A percentile compares a stretch with the other conserved stretches of the same genome.
These are phyloP conservation scores for Drosophila insularis DNA, from an alignment of 1,140 invertebrate species.

Conservation along the genomic window DNA sequence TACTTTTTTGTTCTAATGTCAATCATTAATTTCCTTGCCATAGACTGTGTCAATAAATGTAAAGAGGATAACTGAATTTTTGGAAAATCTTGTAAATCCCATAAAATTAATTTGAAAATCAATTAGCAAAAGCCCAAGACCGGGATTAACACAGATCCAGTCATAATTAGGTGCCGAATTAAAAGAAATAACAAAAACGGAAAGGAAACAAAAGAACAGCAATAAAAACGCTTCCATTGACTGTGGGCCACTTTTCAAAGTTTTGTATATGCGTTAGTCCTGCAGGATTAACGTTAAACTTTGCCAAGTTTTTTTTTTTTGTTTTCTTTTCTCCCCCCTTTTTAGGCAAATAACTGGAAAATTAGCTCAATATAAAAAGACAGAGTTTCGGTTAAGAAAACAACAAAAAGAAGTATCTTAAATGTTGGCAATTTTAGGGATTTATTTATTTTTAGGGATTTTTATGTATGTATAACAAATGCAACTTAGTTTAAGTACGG, in stretches of 20 bases:
- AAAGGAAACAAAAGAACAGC: conserved; percentile 29
- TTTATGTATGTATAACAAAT: conserved; percentile 25
- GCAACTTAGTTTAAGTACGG: conserved; percentile 50
- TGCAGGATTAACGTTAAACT: conserved; percentile 53
- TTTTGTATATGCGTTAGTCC: conserved; percentile 43
- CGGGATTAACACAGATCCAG: conserved; percentile 65
- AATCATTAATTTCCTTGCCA: conserved; percentile 35
- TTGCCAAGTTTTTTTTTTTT: conserved; percentile 35
- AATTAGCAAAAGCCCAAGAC: conserved; percentile 57
- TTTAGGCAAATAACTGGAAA: conserved; percentile 44
- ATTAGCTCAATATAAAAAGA: conserved; percentile 36
- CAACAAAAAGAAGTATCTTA: not conserved
- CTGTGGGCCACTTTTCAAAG: conserved; percentile 31
- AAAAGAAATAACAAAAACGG: conserved; percentile 37
- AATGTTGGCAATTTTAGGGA: conserved; percentile 24
- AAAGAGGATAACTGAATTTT: conserved; percentile 8
- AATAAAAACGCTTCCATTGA: conserved; percentile 41
- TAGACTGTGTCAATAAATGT: conserved; percentile 16
- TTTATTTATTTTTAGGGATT: conserved; percentile 30
- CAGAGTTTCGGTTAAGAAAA: not conserved
- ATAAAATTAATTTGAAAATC: conserved; percentile 73
- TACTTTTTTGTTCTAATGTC: conserved; percentile 40
- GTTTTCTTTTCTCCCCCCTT: not conserved
- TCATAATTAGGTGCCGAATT: conserved; percentile 70
- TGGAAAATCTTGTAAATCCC: conserved; percentile 50